A percentile compares a stretch with the other conserved stretches of the same genome.
phyloP scores from a whole-genome alignment of 1,140 invertebrate genomes.

The Drosophila quadrilineata region DNA sequence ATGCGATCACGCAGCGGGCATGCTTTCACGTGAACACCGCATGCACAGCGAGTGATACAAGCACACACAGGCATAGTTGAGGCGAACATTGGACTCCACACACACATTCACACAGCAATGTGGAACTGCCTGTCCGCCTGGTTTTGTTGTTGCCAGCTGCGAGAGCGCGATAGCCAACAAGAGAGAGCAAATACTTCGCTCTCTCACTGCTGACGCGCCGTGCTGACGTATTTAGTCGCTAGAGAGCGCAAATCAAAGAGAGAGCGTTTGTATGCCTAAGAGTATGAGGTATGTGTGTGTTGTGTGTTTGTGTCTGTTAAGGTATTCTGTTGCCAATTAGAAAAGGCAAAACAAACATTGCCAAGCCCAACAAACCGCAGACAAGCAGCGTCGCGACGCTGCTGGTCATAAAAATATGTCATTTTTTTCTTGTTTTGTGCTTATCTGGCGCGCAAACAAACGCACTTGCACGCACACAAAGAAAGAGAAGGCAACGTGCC shows the following conservation, averaged over 20 bases:
- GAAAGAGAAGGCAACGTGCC: slow-evolving; percentile 48
- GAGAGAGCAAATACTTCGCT: slow-evolving; percentile 24
- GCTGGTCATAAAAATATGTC: slow-evolving; percentile 55
- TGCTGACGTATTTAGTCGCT: slow-evolving; percentile 26
- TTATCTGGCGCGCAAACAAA: slow-evolving; percentile 43
- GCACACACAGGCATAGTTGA: slow-evolving; percentile 47
- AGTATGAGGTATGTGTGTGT: background rate
- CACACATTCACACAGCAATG: slow-evolving; percentile 26
- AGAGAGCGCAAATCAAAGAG: too few species aligned
- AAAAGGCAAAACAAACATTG: slow-evolving; percentile 43
- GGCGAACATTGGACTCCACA: slow-evolving; percentile 71
- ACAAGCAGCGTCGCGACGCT: background rate
- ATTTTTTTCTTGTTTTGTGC: slow-evolving; percentile 45
- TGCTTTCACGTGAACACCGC: slow-evolving; percentile 81
- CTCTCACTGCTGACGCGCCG: background rate
- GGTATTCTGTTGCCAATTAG: slow-evolving; percentile 41
- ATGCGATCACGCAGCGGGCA: slow-evolving; percentile 78
- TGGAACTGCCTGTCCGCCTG: slow-evolving; percentile 24
- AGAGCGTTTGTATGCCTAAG: slow-evolving; percentile 32
- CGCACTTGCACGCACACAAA: slow-evolving; percentile 3
- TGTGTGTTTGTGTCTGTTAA: slow-evolving; percentile 13
- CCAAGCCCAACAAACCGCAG: slow-evolving; percentile 52
- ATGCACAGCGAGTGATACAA: slow-evolving; percentile 73
- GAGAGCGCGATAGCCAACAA: background rate
- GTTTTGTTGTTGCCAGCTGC: slow-evolving; percentile 24